phyloP scores from a whole-genome alignment of 2,113 vertebrate species.

The Cynopterus brachyotis region DNA sequence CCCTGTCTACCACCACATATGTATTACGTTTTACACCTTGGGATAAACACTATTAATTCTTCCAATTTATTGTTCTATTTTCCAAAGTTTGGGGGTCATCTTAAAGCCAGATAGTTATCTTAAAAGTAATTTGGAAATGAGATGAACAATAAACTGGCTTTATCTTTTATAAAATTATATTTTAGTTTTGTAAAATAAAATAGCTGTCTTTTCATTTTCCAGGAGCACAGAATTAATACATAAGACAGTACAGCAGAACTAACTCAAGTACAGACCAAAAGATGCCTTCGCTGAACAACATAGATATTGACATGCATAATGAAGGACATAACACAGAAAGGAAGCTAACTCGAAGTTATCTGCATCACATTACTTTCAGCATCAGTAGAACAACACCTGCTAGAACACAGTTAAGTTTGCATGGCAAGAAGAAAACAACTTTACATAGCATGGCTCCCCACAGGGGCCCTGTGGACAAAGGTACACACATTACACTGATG shows the following conservation, averaged over 20 bases:
- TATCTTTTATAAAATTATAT: neutral
- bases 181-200: conserved; percentile 27
- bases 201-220: neutral
- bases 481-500: neutral
- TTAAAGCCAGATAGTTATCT: neutral
- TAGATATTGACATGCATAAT: neutral
- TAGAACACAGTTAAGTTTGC: neutral
- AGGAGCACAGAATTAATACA: neutral
- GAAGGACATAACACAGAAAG: neutral
- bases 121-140: neutral
- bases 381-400: neutral
- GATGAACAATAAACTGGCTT: conserved; percentile 1
- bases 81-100: conserved; percentile 34
- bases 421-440: neutral
- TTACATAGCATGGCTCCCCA: neutral
- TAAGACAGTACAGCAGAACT: neutral
- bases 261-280: conserved; percentile 3
- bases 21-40: conserved; percentile 57
- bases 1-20: conserved; percentile 55
- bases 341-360: neutral
- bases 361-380: neutral
- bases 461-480: neutral
- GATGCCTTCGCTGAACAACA: neutral
- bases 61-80: neutral
- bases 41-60: conserved; percentile 8